Evolutionary conservation across 2,888 invertebrate genomes (phyloP).

Genomic region (Tetragonisca angustula): DNA sequence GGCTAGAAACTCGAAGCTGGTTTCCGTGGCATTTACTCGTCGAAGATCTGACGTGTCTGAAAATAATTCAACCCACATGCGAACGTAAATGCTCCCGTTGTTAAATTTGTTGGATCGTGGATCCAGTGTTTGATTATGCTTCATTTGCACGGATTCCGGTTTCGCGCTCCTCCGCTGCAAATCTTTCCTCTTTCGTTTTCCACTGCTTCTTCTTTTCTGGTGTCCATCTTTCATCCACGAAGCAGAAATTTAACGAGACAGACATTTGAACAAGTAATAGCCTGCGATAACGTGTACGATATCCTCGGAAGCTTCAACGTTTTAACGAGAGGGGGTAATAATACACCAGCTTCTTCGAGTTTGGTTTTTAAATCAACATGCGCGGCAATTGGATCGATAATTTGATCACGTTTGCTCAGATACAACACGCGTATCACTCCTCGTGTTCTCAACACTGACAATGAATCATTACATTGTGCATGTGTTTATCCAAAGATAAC

Average conservation of each 20-base stretch:
- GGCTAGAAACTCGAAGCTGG: constrained; percentile 9
- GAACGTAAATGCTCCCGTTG: constrained; percentile 5
- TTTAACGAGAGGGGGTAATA: not conserved
- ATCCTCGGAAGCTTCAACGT: not conserved
- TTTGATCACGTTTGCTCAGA: too few relatives aligned
- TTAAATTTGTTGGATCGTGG: constrained; percentile 2
- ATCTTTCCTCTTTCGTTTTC: not conserved
- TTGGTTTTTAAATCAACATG: not conserved
- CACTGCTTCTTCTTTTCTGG: not conserved
- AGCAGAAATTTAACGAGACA: not conserved
- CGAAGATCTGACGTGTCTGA: constrained; percentile 14
- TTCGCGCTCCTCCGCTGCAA: too few relatives aligned
- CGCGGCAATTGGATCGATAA: too few relatives aligned
- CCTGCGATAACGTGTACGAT: not conserved
- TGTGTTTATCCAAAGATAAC: too few relatives aligned
- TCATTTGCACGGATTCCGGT: not conserved
- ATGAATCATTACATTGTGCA: too few relatives aligned
- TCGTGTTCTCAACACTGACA: too few relatives aligned
- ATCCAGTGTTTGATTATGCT: not conserved
- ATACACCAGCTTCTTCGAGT: rapidly evolving
- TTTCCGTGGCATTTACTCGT: not conserved
- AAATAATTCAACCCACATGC: constrained; percentile 23
- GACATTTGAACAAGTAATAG: not conserved
- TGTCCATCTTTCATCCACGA: not conserved
- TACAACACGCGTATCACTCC: too few relatives aligned